Conservation (phyloP, 2,888 invertebrate genomes). For the Diadegma fenestrale region DNA sequence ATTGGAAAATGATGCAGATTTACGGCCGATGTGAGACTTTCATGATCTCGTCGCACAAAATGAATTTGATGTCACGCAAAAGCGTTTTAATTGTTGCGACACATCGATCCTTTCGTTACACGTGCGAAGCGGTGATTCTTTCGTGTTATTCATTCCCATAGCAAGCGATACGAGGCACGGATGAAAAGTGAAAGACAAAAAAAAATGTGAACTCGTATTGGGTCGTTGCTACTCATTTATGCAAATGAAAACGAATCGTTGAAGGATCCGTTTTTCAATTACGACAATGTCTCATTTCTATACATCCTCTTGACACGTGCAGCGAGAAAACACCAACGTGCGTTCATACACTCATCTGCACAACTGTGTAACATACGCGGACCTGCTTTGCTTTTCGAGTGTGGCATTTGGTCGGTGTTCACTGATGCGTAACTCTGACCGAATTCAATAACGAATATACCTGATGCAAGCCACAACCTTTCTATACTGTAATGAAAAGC, state of each 20-base stretch:
- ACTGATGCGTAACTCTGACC: slow-evolving; percentile 54
- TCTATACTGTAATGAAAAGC: slow-evolving; percentile 22
- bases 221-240: not conserved
- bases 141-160: not conserved
- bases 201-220: not conserved
- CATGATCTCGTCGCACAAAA: not conserved
- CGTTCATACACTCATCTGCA: slow-evolving; percentile 6
- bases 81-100: not conserved
- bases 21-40: not conserved
- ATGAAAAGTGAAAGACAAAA: not conserved
- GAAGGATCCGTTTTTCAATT: slow-evolving; percentile 43
- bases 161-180: not conserved
- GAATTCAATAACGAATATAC: slow-evolving; percentile 52
- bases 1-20: not conserved
- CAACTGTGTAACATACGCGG: not conserved
- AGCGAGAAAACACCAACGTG: slow-evolving; percentile 14
- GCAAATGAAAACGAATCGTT: not conserved
- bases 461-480: slow-evolving; percentile 20
- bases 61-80: not conserved
- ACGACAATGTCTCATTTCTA: slow-evolving; percentile 31
- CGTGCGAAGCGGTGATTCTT: not conserved
- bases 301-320: slow-evolving; percentile 22
- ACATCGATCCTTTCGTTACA: not conserved
- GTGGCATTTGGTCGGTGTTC: slow-evolving; percentile 31
- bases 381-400: slow-evolving; percentile 32